Base-by-base conservation (phyloP, 2,888 invertebrate species). In the Watsonalla cultraria region DNA sequence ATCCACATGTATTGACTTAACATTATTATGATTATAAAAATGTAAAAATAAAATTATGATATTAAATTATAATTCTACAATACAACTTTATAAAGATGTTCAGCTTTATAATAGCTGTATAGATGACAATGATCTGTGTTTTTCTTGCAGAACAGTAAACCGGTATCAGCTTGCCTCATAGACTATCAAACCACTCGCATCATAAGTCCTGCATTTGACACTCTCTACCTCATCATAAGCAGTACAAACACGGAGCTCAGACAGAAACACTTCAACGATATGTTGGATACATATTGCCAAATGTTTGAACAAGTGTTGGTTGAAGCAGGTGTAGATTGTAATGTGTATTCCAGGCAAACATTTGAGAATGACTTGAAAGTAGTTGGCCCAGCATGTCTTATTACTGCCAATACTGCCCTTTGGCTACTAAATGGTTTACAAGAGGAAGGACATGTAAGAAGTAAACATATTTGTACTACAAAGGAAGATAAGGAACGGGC, bases 401-500 rank as follows among this genome's bases (percentile, higher is more conserved):
- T 88, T 53, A 72, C 83, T 15, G 87, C 84, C 0, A 90, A 90
- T 58, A 87, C 86, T 45, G 86, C 89, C 0, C 51, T 87, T 9
- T 90, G 90, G 89, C 64, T 90, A 0, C 75, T 74, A 0, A 79
- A 74, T 60, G 90, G 90, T 0, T 61, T 89, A 45, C 90, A 90
- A 60, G 72, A 84, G 64, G 89, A 85, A 54, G 90, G 90, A 0
- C 85, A 88, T 76, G 84, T 90, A 0, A 76, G 74, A 49, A 90
- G 89, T 59, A 90, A 85, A 60, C 60, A 64, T 6, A 57, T 79
- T 33, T 78, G 62, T 47, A 64, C 54, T 0, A 82, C 78, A 4
- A 60, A 66, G 2, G 72, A 74, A 54, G 85, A 87, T 54, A 80
- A 73, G 55, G 54, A 65, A 5, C 52, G 52, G 7, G 87, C 88